Conservation (phyloP, 2,888 invertebrate genomes). For the Trachelus iudaicus region DNA sequence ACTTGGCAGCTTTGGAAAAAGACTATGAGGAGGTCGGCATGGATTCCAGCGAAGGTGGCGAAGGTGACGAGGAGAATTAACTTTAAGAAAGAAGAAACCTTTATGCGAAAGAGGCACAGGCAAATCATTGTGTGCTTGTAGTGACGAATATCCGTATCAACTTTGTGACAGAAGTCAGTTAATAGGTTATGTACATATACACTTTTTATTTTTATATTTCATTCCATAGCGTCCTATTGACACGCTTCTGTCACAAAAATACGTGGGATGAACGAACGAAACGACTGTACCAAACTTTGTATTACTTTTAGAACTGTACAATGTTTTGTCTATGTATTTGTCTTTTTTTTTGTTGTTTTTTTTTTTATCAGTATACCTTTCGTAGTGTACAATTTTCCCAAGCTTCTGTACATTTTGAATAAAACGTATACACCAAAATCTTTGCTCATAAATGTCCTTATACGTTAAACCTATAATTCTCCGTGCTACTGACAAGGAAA, state of each 20-base stretch:
- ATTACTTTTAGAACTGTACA: neutral
- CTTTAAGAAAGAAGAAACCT: slow-evolving; percentile 38
- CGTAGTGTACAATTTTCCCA: slow-evolving; percentile 13
- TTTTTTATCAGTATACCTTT: neutral
- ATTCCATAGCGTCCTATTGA: neutral
- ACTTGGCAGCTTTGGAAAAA: slow-evolving; percentile 81
- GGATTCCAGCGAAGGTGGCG: slow-evolving; percentile 85
- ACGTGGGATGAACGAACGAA: slow-evolving; percentile 24
- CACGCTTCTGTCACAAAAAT: neutral
- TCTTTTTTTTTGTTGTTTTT: slow-evolving; percentile 9
- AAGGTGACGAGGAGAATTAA: slow-evolving; percentile 85
- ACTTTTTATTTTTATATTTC: neutral
- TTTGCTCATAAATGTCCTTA: neutral
- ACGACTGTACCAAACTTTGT: slow-evolving; percentile 7
- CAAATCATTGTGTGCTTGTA: neutral
- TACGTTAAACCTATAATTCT: no score
- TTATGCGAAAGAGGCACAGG: neutral
- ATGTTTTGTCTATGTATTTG: neutral
- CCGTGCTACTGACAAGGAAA: no score
- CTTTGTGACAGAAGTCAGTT: neutral
- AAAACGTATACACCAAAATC: neutral
- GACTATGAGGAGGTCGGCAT: slow-evolving; percentile 91
- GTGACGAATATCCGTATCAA: neutral
- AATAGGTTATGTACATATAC: neutral
- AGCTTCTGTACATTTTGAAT: slow-evolving; percentile 12